phyloP scores from a whole-genome alignment of 2,888 invertebrate species.

The Podotricha telesiphe region DNA sequence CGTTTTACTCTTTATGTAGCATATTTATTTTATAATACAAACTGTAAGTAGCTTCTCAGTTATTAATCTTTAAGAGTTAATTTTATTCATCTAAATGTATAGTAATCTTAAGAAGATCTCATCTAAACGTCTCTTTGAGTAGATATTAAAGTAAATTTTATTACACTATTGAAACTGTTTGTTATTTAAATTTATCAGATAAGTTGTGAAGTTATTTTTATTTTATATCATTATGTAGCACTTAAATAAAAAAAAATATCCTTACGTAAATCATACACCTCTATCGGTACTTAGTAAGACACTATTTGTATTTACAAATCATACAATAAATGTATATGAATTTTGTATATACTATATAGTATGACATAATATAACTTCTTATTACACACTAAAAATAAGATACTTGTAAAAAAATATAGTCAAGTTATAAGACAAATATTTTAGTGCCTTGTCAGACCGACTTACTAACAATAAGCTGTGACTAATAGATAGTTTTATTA shows the following conservation, averaged over 20 bases:
- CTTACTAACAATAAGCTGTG: too few species aligned
- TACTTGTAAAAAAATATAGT: too few species aligned
- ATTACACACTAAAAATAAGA: too few species aligned
- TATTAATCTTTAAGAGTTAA: constrained; percentile 24
- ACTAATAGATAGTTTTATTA: too few species aligned
- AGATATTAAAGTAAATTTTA: constrained; percentile 3
- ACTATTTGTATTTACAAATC: neutral
- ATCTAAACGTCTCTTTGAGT: neutral
- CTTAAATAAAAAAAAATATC: too few species aligned
- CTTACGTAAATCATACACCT: too few species aligned
- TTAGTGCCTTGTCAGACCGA: too few species aligned
- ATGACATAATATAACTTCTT: too few species aligned
- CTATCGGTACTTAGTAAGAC: neutral
- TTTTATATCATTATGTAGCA: too few species aligned
- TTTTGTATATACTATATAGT: too few species aligned
- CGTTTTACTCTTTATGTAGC: constrained; percentile 52
- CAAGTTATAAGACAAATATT: too few species aligned
- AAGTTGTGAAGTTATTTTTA: neutral
- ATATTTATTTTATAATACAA: constrained; percentile 43
- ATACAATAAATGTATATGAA: too few species aligned
- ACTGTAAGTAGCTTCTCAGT: constrained; percentile 42
- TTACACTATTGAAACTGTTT: neutral
- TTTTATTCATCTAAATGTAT: constrained; percentile 12
- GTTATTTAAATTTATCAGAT: neutral
- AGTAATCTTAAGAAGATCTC: neutral